Base-by-base conservation (phyloP, 2,888 invertebrate species). In the Tipula lateralis region DNA sequence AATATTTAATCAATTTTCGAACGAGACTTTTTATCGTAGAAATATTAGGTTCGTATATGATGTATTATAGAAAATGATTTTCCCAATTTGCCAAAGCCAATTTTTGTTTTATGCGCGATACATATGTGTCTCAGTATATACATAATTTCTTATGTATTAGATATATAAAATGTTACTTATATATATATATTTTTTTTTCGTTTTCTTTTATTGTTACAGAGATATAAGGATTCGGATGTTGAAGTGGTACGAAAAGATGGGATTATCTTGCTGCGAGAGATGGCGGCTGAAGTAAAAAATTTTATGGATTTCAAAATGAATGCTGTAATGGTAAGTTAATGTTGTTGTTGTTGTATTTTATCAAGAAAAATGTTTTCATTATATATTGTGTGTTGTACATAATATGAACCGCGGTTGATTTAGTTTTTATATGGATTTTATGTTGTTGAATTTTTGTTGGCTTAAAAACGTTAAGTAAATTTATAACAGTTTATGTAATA, bases 241-340 rank as follows among this genome's bases (percentile, higher is more conserved):
- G 93, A 94, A 87, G 95, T 97, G 85, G 93, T 93, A 84, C 93
- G 95, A 86, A 96, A 96, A 89, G 97, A 97, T 88, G 96, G 97
- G 7, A 92, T 96, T 86, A 92, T 96, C 86, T 91, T 97, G 87
- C 94, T 97, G 85, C 93, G 96, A 83, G 96, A 97, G 90, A 94
- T 97, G 92, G 96, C 96, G 12, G 93, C 94, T 0, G 97, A 97
- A 91, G 96, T 98, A 84, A 96, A 97, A 90, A 96, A 96, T 89
- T 96, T 97, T 93, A 95, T 97, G 95, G 96, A 96, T 89, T 96
- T 96, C 91, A 96, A 97, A 91, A 96, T 95, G 91, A 95, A 96
- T 89, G 96, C 97, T 34, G 96, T 97, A 85, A 95, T 96, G 95
- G 97, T 97, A 91, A 94, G 93, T 92, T 32, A 39, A 84, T 44